These are phyloP conservation scores for Aldrovandia affinis DNA, from an alignment of 2,797 vertebrate species.

Conservation along the genomic window DNA sequence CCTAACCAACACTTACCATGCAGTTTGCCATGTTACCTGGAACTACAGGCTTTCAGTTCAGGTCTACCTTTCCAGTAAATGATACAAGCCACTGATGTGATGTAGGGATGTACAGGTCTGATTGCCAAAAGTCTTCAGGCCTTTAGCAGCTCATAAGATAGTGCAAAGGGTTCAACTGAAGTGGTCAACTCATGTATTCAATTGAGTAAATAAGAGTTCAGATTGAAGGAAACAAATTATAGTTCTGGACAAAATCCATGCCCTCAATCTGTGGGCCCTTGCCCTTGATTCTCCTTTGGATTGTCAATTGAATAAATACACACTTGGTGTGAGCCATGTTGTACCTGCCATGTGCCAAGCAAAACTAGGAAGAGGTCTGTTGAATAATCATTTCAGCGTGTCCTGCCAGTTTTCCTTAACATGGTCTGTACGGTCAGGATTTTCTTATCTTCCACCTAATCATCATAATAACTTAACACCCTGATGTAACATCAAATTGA, in stretches of 20 bases:
- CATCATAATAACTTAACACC: background rate
- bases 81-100: background rate
- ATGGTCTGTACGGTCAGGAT: background rate
- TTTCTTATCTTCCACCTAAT: background rate
- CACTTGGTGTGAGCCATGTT: background rate
- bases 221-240: too few relatives aligned
- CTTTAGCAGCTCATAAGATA: too few relatives aligned
- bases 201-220: too few relatives aligned
- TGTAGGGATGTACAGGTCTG: background rate
- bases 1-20: background rate
- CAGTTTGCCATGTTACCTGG: background rate
- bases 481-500: background rate
- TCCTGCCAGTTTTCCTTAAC: background rate
- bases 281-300: background rate
- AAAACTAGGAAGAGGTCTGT: background rate
- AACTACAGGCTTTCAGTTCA: background rate
- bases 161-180: too few relatives aligned
- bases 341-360: background rate
- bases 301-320: background rate
- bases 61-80: background rate
- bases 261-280: background rate
- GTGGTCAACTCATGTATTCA: too few relatives aligned
- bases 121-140: background rate
- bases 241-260: background rate
- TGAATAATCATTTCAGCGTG: background rate